phyloP scores from a whole-genome alignment of 2,888 invertebrate species.

The Scotopteryx bipunctaria region DNA sequence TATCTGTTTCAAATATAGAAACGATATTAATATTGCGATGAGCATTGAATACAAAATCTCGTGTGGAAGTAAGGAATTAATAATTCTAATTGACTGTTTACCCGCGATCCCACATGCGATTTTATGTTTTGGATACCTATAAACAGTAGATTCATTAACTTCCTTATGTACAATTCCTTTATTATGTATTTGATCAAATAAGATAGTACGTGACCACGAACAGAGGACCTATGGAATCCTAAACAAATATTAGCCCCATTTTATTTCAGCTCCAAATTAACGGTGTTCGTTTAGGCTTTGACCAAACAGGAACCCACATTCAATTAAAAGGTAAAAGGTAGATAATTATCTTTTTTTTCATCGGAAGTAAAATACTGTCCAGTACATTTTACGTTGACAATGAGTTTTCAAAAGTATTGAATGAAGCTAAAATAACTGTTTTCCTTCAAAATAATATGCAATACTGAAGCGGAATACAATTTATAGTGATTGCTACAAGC shows the following conservation, averaged over 20 bases:
- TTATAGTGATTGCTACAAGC: slow-evolving; percentile 2
- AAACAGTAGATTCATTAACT: slow-evolving; percentile 4
- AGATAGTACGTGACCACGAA: slow-evolving; percentile 24
- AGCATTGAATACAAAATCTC: too few relatives aligned
- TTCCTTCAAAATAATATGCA: neutral
- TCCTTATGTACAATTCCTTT: neutral
- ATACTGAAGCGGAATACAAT: neutral
- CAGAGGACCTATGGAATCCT: slow-evolving; percentile 45
- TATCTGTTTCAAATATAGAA: neutral
- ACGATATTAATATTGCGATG: neutral
- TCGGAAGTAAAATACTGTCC: slow-evolving; percentile 6
- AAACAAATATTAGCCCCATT: slow-evolving; percentile 49
- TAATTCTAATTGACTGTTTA: too few relatives aligned
- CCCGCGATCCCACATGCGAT: too few relatives aligned
- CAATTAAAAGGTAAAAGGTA: slow-evolving; percentile 20
- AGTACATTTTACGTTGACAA: neutral
- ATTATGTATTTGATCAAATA: slow-evolving; percentile 23
- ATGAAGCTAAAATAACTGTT: neutral
- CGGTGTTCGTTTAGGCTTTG: slow-evolving; percentile 35
- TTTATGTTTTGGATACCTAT: too few relatives aligned
- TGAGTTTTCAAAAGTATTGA: neutral
- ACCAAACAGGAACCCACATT: slow-evolving; percentile 26
- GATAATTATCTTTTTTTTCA: slow-evolving; percentile 22
- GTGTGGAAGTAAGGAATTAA: too few relatives aligned
- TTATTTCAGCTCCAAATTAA: slow-evolving; percentile 41